Percentiles rank a stretch among this genome's conserved stretches.
Evolutionary conservation across 1,140 invertebrate genomes (phyloP).

Genomic region (Drosophila teissieri): DNA sequence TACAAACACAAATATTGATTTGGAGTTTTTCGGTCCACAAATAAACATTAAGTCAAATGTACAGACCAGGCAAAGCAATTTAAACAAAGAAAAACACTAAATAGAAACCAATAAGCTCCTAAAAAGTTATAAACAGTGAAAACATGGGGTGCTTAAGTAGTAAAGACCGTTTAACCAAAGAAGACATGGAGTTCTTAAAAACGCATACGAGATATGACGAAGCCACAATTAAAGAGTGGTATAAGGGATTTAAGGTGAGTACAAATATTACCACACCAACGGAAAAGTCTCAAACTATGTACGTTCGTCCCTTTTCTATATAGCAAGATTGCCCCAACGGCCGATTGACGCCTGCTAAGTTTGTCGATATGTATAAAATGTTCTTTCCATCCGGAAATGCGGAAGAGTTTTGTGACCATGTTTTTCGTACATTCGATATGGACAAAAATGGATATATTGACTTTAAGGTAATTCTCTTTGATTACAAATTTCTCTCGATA

Average conservation of each 20-base stretch:
- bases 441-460: slow-evolving; percentile 99
- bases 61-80: slow-evolving; percentile 46
- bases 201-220: slow-evolving; percentile 97
- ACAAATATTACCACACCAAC: slow-evolving; percentile 17
- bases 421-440: slow-evolving; percentile 99
- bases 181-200: slow-evolving; percentile 98
- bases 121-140: slow-evolving; percentile 68
- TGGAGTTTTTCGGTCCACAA: slow-evolving; percentile 43
- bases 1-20: slow-evolving; percentile 70
- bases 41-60: slow-evolving; percentile 60
- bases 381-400: slow-evolving; percentile 99
- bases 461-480: slow-evolving; percentile 91
- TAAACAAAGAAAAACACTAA: slow-evolving; percentile 57
- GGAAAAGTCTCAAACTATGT: slow-evolving; percentile 36
- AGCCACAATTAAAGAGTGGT: slow-evolving; percentile 99
- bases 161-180: slow-evolving; percentile 97
- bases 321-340: slow-evolving; percentile 99
- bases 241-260: slow-evolving; percentile 98
- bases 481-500: slow-evolving; percentile 5
- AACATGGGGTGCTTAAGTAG: slow-evolving; percentile 96
- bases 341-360: slow-evolving; percentile 97
- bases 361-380: slow-evolving; percentile 99
- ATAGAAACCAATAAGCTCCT: slow-evolving; percentile 49
- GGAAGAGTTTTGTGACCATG: slow-evolving; percentile 99
- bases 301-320: slow-evolving; percentile 70